A percentile compares a stretch with the other conserved stretches of the same genome.
phyloP scores from a whole-genome alignment of 1,140 invertebrate genomes.

The Leguminivora glycinivorella region DNA sequence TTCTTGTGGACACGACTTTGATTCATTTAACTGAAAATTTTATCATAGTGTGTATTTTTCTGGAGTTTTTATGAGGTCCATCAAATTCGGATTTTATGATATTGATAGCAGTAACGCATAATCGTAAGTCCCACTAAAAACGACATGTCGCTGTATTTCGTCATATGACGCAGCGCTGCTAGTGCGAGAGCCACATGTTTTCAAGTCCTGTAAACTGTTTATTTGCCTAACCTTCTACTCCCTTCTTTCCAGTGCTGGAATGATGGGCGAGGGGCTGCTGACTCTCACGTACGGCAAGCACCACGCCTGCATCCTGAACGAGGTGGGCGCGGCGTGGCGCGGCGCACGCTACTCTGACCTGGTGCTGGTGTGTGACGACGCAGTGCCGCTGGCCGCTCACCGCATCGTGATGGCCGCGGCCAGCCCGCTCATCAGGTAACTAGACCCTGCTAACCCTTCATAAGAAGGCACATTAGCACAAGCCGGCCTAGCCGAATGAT shows the following conservation, averaged over 20 bases:
- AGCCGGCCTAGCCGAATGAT: too few species aligned
- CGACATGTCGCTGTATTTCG: too few species aligned
- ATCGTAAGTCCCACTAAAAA: too few species aligned
- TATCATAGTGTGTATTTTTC: too few species aligned
- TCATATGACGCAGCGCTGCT: background rate
- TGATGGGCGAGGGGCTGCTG: slow-evolving; percentile 83
- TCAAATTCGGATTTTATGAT: too few species aligned
- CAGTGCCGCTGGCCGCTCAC: slow-evolving; percentile 86
- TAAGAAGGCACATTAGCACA: too few species aligned
- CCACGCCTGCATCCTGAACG: slow-evolving; percentile 91
- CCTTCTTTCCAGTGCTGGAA: slow-evolving; percentile 72
- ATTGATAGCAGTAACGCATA: too few species aligned
- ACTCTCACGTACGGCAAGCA: slow-evolving; percentile 94
- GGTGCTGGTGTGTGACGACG: slow-evolving; percentile 89
- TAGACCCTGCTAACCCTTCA: background rate
- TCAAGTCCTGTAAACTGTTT: slow-evolving; percentile 17
- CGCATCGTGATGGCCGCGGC: slow-evolving; percentile 90
- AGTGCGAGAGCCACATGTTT: slow-evolving; percentile 5
- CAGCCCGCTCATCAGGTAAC: slow-evolving; percentile 87
- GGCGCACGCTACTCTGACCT: slow-evolving; percentile 90
- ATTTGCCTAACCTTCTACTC: slow-evolving; percentile 28
- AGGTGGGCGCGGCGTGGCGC: slow-evolving; percentile 90
- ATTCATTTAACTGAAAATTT: too few species aligned
- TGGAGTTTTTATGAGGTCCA: too few species aligned
- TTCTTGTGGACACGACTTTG: too few species aligned